phyloP scores from a whole-genome alignment of 2,797 vertebrate genomes.

The Novumbra hubbsi region DNA sequence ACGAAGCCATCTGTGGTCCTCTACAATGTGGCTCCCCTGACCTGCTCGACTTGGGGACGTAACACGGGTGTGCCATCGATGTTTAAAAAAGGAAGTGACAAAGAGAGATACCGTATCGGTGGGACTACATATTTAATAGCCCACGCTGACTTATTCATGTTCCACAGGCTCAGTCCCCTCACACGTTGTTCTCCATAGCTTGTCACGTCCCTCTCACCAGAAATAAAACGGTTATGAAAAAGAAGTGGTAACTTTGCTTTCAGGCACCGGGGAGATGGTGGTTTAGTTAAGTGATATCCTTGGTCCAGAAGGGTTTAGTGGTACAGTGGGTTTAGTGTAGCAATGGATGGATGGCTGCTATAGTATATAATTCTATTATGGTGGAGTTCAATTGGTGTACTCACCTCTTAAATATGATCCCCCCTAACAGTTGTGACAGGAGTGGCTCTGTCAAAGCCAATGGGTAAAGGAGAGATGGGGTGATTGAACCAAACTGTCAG shows the following conservation, averaged over 20 bases:
- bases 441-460: slow-evolving; percentile 81
- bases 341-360: not conserved
- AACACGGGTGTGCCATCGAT: slow-evolving; percentile 47
- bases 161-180: slow-evolving; percentile 52
- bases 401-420: slow-evolving; percentile 64
- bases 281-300: slow-evolving; percentile 55
- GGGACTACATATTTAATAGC: slow-evolving; percentile 74
- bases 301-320: slow-evolving; percentile 31
- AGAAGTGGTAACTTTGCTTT: slow-evolving; percentile 64
- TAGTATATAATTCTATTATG: slow-evolving; percentile 57
- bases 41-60: slow-evolving; percentile 51
- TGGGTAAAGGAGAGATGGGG: slow-evolving; percentile 68
- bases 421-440: slow-evolving; percentile 76
- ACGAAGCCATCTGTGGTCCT: slow-evolving; percentile 9
- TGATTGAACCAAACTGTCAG: slow-evolving; percentile 80
- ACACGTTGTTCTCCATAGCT: slow-evolving; percentile 60
- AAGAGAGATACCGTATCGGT: slow-evolving; percentile 63
- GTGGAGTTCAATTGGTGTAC: slow-evolving; percentile 78
- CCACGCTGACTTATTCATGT: slow-evolving; percentile 70
- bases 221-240: slow-evolving; percentile 51
- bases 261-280: slow-evolving; percentile 56
- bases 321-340: not conserved
- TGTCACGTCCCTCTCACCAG: slow-evolving; percentile 52
- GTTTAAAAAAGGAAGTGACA: slow-evolving; percentile 74
- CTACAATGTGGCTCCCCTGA: not conserved